A percentile compares a stretch with the other conserved stretches of the same genome.
Evolutionary conservation across 2,113 vertebrate genomes (phyloP).

Genomic region (Aphyosemion australe): DNA sequence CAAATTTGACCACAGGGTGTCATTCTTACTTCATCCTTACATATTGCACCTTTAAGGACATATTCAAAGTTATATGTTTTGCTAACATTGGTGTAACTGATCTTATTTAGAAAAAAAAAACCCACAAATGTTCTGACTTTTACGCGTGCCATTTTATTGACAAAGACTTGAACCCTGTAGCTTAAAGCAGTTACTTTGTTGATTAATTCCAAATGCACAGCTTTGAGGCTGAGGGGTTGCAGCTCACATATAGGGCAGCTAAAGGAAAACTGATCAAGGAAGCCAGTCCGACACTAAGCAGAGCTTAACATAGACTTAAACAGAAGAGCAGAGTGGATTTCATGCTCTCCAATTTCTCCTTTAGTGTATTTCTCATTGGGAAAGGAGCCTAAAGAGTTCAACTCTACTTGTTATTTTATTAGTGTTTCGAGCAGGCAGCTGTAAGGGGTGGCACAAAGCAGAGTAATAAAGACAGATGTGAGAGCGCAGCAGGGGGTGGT

Average conservation of each 20-base stretch:
- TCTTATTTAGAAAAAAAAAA: no score
- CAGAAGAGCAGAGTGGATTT: conserved; percentile 21
- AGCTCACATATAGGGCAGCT: conserved; percentile 41
- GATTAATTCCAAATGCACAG: conserved; percentile 46
- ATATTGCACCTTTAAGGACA: no score
- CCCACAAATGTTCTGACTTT: neutral
- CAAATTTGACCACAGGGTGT: no score
- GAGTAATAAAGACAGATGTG: conserved; percentile 62
- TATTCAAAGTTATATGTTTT: no score
- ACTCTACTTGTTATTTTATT: conserved; percentile 38
- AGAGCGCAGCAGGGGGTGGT: conserved; percentile 35
- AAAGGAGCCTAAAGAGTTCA: conserved; percentile 19
- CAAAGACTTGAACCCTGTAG: conserved; percentile 38
- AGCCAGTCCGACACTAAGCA: conserved; percentile 9
- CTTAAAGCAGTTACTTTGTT: conserved; percentile 43
- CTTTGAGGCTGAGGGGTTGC: conserved; percentile 46
- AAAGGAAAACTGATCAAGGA: conserved; percentile 57
- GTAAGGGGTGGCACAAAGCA: conserved; percentile 35
- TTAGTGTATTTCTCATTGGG: conserved; percentile 16
- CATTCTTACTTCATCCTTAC: no score
- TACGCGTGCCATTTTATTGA: conserved; percentile 43
- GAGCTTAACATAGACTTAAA: conserved; percentile 23
- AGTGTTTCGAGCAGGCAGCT: conserved; percentile 38
- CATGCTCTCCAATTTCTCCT: conserved; percentile 10
- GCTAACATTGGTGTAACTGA: no score